Conservation (phyloP, 2,113 vertebrate species). For the Nipponia nippon region DNA sequence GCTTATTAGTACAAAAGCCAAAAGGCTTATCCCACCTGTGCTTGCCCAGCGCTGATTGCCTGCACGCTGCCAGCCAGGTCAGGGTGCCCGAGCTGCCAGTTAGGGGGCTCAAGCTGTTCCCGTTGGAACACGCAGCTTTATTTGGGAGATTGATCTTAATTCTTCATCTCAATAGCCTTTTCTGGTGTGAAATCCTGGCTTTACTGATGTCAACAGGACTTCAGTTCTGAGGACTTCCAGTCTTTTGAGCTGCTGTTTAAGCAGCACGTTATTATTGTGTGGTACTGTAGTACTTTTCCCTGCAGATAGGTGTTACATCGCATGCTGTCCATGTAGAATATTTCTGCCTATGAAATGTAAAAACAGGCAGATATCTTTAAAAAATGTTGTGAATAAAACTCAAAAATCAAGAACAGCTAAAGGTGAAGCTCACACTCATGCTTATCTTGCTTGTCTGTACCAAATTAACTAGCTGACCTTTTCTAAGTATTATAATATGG, state of each 20-base stretch:
- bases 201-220: background rate
- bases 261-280: background rate
- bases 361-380: background rate
- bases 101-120: background rate
- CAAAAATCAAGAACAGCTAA: background rate
- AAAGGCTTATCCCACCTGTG: background rate
- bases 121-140: slow-evolving; percentile 18
- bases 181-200: background rate
- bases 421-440: background rate
- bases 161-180: background rate
- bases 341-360: background rate
- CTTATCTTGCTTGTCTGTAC: background rate
- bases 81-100: slow-evolving; percentile 27
- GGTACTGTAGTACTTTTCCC: background rate
- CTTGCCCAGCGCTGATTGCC: background rate
- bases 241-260: background rate
- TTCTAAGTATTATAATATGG: background rate
- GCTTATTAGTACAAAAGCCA: background rate
- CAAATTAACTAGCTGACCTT: slow-evolving; percentile 11
- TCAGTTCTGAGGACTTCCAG: background rate
- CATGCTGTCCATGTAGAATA: background rate
- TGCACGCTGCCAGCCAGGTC: background rate
- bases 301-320: background rate
- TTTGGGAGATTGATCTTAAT: slow-evolving; percentile 2
- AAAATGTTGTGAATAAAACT: background rate